Base-by-base conservation (phyloP, 2,888 invertebrate genomes). In the Cryptocheilus praepositus region DNA sequence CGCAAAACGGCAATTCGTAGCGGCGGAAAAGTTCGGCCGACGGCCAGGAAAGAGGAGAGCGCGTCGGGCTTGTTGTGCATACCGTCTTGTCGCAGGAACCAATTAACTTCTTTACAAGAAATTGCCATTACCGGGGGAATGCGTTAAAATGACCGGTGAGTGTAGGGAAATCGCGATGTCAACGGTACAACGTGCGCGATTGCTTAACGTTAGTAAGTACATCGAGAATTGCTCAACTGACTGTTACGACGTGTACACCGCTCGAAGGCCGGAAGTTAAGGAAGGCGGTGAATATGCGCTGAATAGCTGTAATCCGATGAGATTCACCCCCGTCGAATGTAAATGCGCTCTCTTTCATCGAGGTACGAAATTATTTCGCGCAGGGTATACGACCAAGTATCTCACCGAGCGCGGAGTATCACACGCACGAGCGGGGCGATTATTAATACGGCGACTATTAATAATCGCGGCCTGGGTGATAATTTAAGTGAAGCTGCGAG, bases 71-170 rank as follows among this genome's bases (percentile, higher is more conserved):
- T 18, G 55, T 13, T 64, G 56, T 65, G 71, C 67, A 61, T 61
- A 74, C 62, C 54, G 71, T 61, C 78, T 75, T 77, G 80, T 78
- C 81, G 64, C 81, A 81, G 84, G 83, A 85, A 86, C 86, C 86
- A 87, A 85, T 88, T 86, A 87, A 83, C 84, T 85, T 83, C 80
- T 84, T 80, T 81, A 88, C 87, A 87, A 86, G 88, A 78, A 86
- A 88, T 83, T 80, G 84, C 86, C 86, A 87, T 88, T 88, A 87
- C 79, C 74, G 66, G 56, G n/a, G 67, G 73, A 79, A 76, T 77
- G 72, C 74, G 77, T 77, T 77, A 73, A 80, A 76, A 78, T 79
- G 76, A 79, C 71, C 75, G 64, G 64, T 59, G 68, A 64, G 70
- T 70, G 72, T 70, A 73, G 76, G 74, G 76, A 73, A 78, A 78